Base-by-base conservation (phyloP, 1,140 invertebrate genomes). In the Ips nitidus region DNA sequence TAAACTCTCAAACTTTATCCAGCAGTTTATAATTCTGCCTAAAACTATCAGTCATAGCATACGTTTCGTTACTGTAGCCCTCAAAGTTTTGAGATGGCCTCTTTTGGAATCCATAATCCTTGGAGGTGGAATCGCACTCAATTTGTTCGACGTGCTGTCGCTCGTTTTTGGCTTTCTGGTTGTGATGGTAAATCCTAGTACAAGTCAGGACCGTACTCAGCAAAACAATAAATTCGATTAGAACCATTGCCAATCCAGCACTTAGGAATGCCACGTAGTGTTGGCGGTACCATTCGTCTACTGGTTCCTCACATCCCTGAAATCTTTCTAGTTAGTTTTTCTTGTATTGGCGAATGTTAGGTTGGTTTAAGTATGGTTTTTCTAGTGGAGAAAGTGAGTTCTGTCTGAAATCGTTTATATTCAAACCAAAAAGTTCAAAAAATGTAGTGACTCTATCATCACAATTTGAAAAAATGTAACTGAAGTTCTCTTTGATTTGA, bases 251-350 rank as follows among this genome's bases (percentile, higher is more conserved):
- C 39, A 92, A 81, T 3, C 90, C 85, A 40, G 87, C 84, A 2
- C 84, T 81, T 43, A 94, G 81, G 69, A 94, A 87, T 52, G 91
- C 82, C 6, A 91, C 78, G 45, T 90, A 91, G 74, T 94, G 91
- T 43, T 90, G 84, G 53, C 90, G 84, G 66, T 91, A 89, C 91
- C 92, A 94, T 64, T 85, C 83, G 80, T 93, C 90, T 39, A 94
- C 81, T 78, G 86, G 85, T 36, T 82, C 81, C 2, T 90, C 76
- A 71, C 92, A 94, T 8, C 91, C 89, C 87, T 92, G 77, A 52
- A 66, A 68, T 66, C 22, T 22, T 22, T 22, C 0, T 22, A 22
- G 22, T 22, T 22, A 22, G 22, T 22, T 22, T 0, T 22, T 22
- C 22, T 22, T 22, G 22, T 22, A 22, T 22, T 22, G 22, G 22